Evolutionary conservation across 2,113 vertebrate species (phyloP).

Genomic region (Gnathonemus longibarbis): DNA sequence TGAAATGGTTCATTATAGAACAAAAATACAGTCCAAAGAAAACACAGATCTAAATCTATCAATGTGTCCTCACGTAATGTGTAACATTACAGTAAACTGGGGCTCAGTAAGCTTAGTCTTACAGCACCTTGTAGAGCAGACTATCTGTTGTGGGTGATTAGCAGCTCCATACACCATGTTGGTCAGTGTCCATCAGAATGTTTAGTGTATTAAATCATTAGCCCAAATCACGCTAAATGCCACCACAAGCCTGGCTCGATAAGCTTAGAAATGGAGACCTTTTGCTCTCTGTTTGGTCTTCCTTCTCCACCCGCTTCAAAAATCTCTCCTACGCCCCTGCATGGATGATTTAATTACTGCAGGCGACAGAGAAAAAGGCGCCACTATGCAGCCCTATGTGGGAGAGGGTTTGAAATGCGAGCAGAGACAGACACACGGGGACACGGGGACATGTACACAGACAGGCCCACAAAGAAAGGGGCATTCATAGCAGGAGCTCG

Average conservation of each 20-base stretch:
- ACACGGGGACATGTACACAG: neutral
- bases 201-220: neutral
- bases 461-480: neutral
- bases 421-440: neutral
- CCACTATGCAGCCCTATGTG: neutral
- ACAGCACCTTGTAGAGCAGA: neutral
- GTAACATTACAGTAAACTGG: neutral
- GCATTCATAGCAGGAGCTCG: neutral
- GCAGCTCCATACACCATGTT: neutral
- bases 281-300: neutral
- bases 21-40: neutral
- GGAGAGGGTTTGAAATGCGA: neutral
- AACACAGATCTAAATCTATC: neutral
- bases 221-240: neutral
- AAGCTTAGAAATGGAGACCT: neutral
- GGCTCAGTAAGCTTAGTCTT: neutral
- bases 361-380: neutral
- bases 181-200: neutral
- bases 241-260: neutral
- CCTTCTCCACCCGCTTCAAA: neutral
- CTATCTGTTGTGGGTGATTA: neutral
- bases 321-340: neutral
- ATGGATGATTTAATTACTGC: neutral
- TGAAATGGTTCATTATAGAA: neutral
- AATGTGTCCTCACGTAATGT: neutral